These are phyloP conservation scores for Sepiola atlantica DNA, from an alignment of 2,888 invertebrate genomes.

Conservation along the genomic window DNA sequence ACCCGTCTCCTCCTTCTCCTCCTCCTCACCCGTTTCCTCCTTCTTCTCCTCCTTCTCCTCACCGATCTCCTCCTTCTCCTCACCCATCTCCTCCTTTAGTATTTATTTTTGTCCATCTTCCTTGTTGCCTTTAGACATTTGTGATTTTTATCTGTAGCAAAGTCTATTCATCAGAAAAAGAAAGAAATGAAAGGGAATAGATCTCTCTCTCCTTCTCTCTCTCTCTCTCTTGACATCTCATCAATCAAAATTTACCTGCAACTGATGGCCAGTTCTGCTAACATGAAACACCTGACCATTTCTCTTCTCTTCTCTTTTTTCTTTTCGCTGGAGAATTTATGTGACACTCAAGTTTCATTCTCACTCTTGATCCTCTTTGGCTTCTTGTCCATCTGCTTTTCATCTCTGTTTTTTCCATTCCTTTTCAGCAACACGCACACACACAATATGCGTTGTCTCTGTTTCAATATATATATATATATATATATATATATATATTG, in stretches of 20 bases:
- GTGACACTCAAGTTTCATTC: background rate
- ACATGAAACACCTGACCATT: conserved; percentile 1
- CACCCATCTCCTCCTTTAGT: background rate
- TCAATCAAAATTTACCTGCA: conserved; percentile 23
- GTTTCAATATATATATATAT: too few species aligned
- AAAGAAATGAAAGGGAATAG: background rate
- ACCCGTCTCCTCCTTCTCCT: fast-evolving
- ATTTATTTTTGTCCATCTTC: background rate
- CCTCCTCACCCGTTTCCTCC: background rate
- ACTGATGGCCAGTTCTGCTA: background rate
- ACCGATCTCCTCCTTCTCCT: background rate
- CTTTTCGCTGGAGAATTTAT: background rate
- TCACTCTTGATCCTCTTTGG: background rate
- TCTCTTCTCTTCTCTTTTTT: background rate
- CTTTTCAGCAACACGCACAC: too few species aligned
- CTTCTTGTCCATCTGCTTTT: background rate
- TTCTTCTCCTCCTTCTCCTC: too few species aligned
- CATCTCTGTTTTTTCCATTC: background rate
- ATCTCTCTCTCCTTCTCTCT: too few species aligned
- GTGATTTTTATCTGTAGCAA: background rate
- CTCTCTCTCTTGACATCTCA: background rate
- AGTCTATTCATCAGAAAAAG: background rate
- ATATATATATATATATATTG: too few species aligned
- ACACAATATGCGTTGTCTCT: background rate
- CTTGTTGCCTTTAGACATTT: background rate